A percentile compares a stretch with the other conserved stretches of the same genome.
Evolutionary conservation across 2,888 invertebrate genomes (phyloP).

Genomic region (Eupeodes latifasciatus): DNA sequence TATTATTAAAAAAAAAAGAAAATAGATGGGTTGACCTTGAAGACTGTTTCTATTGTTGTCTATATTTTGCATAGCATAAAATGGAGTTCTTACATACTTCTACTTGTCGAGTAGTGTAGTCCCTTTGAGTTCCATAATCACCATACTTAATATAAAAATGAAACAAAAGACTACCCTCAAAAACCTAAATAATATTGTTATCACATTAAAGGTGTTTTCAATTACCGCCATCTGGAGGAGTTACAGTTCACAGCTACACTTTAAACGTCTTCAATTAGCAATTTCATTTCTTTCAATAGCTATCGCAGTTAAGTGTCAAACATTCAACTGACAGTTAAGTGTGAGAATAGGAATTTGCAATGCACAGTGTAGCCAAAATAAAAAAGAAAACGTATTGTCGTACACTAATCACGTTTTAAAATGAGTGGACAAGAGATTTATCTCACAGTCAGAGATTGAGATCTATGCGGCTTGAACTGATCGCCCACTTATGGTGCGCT

Average conservation of each 20-base stretch:
- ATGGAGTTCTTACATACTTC: not conserved
- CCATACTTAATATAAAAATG: not conserved
- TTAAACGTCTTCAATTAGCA: constrained; percentile 52
- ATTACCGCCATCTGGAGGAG: constrained; percentile 54
- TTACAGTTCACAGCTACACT: constrained; percentile 53
- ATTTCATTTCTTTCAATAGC: constrained; percentile 23
- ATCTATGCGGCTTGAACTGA: constrained; percentile 48
- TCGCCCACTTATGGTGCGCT: constrained; percentile 52
- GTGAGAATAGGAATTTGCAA: constrained; percentile 54
- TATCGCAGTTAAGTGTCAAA: constrained; percentile 54
- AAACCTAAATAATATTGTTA: constrained; percentile 12
- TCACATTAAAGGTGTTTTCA: constrained; percentile 46
- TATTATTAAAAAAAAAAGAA: not conserved
- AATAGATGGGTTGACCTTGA: constrained; percentile 54
- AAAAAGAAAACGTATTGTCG: constrained; percentile 30
- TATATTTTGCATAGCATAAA: constrained; percentile 35
- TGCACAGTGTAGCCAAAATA: constrained; percentile 16
- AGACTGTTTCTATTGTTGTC: constrained; percentile 34
- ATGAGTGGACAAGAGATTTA: constrained; percentile 54
- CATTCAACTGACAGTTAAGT: constrained; percentile 37
- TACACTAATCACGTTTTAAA: constrained; percentile 56
- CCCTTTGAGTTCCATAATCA: constrained; percentile 44
- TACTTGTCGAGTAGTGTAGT: constrained; percentile 10
- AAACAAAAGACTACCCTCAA: constrained; percentile 35
- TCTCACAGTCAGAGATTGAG: constrained; percentile 38